Evolutionary conservation across 1,140 invertebrate species (phyloP), one percentile per base, ranked within the genome.

Genomic region (Megalopta genalis): DNA sequence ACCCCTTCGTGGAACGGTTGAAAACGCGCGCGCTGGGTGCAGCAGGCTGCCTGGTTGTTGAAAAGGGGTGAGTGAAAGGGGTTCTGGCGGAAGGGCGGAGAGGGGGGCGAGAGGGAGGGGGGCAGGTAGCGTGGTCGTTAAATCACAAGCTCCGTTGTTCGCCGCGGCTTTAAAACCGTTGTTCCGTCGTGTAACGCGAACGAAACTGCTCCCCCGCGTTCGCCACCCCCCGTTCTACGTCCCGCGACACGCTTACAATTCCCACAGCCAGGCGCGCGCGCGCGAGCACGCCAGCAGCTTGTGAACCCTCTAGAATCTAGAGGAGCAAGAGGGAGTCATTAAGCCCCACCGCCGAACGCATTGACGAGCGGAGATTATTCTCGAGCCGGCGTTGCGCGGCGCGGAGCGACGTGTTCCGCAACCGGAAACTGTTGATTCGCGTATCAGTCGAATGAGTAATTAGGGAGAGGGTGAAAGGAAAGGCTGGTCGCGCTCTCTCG

Each of bases 171-270:
- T 64, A 39, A 64, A 64, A 64, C 18, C 62, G 4, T 64, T 39
- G 62, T 64, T 64, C 60, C 18, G 5, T n/a, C 60, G 60, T 37
- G 60, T 63, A 63, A 63, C 60, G 16, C 32, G 32, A 39, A 39
- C 62, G 62, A 63, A 63, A 63, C 60, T 14, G 49, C 14, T 21
- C 54, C 21, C 0, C 21, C 54, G 5, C 54, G 7, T 21, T 21
- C 49, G 32, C 32, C 32, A 1, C 32, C 4, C 27, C 16, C 16
- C 60, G 16, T 32, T 32, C 32, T 32, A 1, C 32, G 32, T 21
- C 49, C 27, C 16, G 27, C 60, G 49, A 52, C 49, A 52, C 23
- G 63, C 63, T 64, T 64, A 64, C 32, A 42, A 42, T 64, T 64
- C 32, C 21, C 63, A 46, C 0, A 10, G 10, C 10, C 42, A 14